phyloP scores from a whole-genome alignment of 2,888 invertebrate species.

The Scelioninae gen. 1 region DNA sequence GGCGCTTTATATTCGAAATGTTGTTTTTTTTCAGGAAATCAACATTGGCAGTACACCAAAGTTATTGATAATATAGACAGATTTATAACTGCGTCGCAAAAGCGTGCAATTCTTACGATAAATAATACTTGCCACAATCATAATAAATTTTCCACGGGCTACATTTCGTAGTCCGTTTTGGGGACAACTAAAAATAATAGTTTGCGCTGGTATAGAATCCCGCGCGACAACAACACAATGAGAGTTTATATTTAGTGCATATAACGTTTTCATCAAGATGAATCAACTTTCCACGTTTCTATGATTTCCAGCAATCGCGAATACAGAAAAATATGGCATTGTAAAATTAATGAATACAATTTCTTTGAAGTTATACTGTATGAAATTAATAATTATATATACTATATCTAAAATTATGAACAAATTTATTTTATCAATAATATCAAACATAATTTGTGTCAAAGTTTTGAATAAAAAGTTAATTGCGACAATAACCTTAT shows the following conservation, averaged over 20 bases:
- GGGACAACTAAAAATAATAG: constrained; percentile 37
- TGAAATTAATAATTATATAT: too few species aligned
- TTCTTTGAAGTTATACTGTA: too few species aligned
- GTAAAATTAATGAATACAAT: constrained; percentile 1
- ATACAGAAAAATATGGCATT: background rate
- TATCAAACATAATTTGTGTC: too few species aligned
- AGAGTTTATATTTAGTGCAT: constrained; percentile 17
- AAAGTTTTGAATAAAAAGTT: too few species aligned
- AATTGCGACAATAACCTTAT: too few species aligned
- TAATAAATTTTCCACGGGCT: constrained; percentile 28
- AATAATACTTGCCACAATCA: constrained; percentile 28
- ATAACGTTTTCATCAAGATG: constrained; percentile 27
- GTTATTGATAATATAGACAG: constrained; percentile 28
- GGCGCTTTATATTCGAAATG: background rate
- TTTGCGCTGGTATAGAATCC: constrained; percentile 12
- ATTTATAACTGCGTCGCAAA: constrained; percentile 18
- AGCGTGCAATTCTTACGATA: constrained; percentile 17
- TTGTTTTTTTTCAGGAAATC: background rate
- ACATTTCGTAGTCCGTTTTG: constrained; percentile 30
- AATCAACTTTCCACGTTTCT: constrained; percentile 6
- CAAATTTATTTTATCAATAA: too few species aligned
- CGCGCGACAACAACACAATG: constrained; percentile 21
- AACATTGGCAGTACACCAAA: constrained; percentile 13
- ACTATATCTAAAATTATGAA: too few species aligned
- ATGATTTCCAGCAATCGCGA: constrained; percentile 9